Conservation (phyloP, 2,113 vertebrate genomes). For the Tachuris rubrigastra region DNA sequence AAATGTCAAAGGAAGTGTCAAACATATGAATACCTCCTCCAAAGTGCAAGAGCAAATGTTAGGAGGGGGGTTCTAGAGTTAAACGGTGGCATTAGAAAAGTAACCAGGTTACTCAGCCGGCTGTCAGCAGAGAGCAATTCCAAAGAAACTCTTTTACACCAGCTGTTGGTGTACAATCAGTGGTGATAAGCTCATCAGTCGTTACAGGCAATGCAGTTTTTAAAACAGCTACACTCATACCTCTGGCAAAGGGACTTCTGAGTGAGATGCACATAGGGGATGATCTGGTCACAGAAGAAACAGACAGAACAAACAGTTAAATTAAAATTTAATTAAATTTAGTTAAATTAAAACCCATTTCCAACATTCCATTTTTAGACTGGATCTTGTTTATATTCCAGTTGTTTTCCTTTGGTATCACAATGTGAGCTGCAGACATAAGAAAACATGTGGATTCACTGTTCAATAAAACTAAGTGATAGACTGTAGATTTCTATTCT, state of each 20-base stretch:
- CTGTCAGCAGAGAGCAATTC: not conserved
- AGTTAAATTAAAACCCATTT: not conserved
- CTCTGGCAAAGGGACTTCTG: not conserved
- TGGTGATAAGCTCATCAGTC: not conserved
- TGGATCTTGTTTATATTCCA: not conserved
- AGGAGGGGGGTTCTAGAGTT: not conserved
- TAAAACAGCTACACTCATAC: not conserved
- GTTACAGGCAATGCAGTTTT: not conserved
- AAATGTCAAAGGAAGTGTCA: not conserved
- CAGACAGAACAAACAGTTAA: not conserved
- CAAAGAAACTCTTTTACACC: not conserved
- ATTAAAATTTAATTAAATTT: too few species aligned
- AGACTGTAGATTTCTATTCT: not conserved
- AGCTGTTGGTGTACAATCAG: not conserved
- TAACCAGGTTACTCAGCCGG: not conserved
- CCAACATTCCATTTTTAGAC: not conserved
- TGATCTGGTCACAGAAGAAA: not conserved
- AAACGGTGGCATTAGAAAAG: not conserved
- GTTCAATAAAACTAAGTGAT: not conserved
- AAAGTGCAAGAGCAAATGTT: not conserved
- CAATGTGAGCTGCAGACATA: not conserved
- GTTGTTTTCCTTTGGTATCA: not conserved
- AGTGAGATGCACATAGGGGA: not conserved
- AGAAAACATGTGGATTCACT: not conserved
- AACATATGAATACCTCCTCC: not conserved